Base-by-base conservation (phyloP, 2,113 vertebrate genomes). In the Tachuris rubrigastra region DNA sequence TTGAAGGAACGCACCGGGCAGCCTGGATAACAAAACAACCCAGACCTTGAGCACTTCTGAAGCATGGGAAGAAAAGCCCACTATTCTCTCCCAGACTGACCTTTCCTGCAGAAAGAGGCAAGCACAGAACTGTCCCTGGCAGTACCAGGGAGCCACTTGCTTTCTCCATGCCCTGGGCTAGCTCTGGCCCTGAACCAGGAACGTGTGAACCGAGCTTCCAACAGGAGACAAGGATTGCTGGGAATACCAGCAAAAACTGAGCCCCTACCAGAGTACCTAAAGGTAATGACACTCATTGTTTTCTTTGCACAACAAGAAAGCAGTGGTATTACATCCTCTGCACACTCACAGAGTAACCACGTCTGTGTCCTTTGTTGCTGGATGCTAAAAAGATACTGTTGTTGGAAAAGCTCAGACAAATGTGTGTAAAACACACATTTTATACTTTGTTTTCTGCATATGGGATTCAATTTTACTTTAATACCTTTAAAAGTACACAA, bases 191-290 rank as follows among this genome's bases (percentile, higher is more conserved):
- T 8, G 2, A 24, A 22, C 4, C 1, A 10, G 16, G 20, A 78
- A 16, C 0, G 0, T 0, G 1, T 0, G 3, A 68, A 17, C 9
- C 1, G 3, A 65, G 39, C 39, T 82, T 37, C 60, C 52, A 68
- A 41, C 27, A n/a, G 42, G 7, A 79, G 13, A 33, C 18, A 50
- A 42, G 55, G 9, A 4, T 1, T 1, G 17, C 33, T 35, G 33
- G 37, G 62, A 7, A 42, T 35, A 65, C 13, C 56, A 78, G 60
- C 60, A 72, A 71, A 76, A 35, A 19, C 1, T 8, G 31, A 75
- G 47, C 39, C 30, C 4, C 0, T 25, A 50, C 17, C 7, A 1
- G n/a, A 52, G 33, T 7, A 9, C 6, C 53, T 74, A 59, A 41
- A 16, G 31, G 27, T 23, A 56, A 85, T 18, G 16, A 24, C 8